These are phyloP conservation scores for Halesus radiatus DNA, from an alignment of 1,140 invertebrate species.

Conservation along the genomic window DNA sequence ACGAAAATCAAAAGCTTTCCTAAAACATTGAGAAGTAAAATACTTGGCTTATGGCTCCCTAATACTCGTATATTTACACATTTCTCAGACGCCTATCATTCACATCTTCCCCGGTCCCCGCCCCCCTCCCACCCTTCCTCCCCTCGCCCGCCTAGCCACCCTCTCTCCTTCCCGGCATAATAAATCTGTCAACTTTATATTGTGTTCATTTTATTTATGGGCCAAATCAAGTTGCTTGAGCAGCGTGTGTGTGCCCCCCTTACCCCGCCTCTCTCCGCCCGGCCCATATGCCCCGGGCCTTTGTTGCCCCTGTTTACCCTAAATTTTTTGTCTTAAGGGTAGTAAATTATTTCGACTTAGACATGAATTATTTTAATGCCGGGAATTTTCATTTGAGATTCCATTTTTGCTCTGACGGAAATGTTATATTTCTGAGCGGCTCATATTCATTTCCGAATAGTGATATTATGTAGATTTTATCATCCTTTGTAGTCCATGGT, in stretches of 20 bases:
- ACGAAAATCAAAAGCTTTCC: background rate
- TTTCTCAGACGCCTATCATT: constrained; percentile 53
- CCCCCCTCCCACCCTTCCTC: background rate
- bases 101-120: constrained; percentile 45
- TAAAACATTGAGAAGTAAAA: background rate
- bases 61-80: constrained; percentile 38
- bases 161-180: constrained; percentile 54
- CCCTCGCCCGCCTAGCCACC: constrained; percentile 29
- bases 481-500: too few relatives aligned
- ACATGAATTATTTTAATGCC: constrained; percentile 45
- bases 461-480: too few relatives aligned
- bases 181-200: constrained; percentile 59
- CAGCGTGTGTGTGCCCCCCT: constrained; percentile 47
- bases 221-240: constrained; percentile 57
- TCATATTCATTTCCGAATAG: too few relatives aligned
- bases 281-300: background rate
- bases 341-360: constrained; percentile 53
- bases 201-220: constrained; percentile 59
- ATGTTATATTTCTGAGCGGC: constrained; percentile 10
- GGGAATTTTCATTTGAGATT: constrained; percentile 11
- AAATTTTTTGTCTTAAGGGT: constrained; percentile 55
- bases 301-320: constrained; percentile 46
- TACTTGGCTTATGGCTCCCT: background rate
- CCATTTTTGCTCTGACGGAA: constrained; percentile 16
- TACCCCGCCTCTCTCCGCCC: background rate